A percentile compares a stretch with the other conserved stretches of the same genome.
phyloP scores from a whole-genome alignment of 2,797 vertebrate species.

The Galago senegalensis region DNA sequence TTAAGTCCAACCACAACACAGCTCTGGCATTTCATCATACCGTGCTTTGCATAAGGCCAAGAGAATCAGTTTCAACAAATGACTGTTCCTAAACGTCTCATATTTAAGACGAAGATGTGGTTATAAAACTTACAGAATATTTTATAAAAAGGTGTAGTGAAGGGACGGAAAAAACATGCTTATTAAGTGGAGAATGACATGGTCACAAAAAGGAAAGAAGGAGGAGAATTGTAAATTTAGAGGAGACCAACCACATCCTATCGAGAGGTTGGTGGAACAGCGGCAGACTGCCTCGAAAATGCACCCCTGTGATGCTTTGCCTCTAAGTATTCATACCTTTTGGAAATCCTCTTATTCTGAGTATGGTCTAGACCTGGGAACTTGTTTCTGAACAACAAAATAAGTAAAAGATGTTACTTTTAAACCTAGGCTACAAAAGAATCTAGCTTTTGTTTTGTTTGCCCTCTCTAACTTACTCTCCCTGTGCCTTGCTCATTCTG shows the following conservation, averaged over 20 bases:
- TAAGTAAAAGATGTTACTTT: background rate
- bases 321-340: background rate
- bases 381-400: conserved; percentile 3
- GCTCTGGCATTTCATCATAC: background rate
- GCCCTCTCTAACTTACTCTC: background rate
- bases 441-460: background rate
- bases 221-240: background rate
- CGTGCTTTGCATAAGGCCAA: background rate
- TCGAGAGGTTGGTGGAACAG: background rate
- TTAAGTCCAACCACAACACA: background rate
- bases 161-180: background rate
- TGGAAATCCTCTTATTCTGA: background rate
- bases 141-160: background rate
- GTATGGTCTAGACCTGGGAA: background rate
- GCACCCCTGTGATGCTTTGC: background rate
- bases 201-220: background rate
- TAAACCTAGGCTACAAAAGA: background rate
- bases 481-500: background rate
- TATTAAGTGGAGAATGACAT: background rate
- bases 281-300: background rate
- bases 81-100: background rate
- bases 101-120: background rate
- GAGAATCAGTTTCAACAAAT: background rate
- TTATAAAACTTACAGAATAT: background rate
- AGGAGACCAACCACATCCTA: background rate